A percentile compares a stretch with the other conserved stretches of the same genome.
These are phyloP conservation scores for Alviniconcha strummeri DNA, from an alignment of 2,888 invertebrate species.

Conservation along the genomic window DNA sequence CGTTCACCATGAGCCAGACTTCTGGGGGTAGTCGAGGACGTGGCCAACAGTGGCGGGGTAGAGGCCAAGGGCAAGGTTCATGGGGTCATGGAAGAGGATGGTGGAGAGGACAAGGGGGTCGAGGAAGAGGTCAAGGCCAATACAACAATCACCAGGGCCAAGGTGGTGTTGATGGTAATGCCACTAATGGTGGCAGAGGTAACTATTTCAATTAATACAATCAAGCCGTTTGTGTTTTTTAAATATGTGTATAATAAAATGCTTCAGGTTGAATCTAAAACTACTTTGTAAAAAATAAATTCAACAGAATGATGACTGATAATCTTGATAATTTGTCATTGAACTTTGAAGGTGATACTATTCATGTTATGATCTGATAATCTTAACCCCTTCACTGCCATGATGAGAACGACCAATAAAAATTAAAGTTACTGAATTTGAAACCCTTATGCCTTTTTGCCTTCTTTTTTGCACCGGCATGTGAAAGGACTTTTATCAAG, in stretches of 20 bases:
- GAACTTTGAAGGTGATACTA: not conserved
- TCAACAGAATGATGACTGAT: not conserved
- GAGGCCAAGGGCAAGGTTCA: constrained; percentile 48
- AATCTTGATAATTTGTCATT: not conserved
- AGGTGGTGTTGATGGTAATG: constrained; percentile 9
- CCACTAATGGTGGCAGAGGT: not conserved
- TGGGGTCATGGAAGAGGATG: constrained; percentile 39
- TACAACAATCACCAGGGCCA: constrained; percentile 8
- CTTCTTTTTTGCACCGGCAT: no score
- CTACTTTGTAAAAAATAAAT: not conserved
- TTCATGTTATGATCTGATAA: not conserved
- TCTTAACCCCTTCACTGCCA: not conserved
- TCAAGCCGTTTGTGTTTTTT: not conserved
- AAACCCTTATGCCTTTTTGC: no score
- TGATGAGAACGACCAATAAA: no score
- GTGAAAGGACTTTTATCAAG: no score
- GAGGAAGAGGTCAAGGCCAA: constrained; percentile 26
- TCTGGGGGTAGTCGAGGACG: constrained; percentile 18
- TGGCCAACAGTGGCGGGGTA: constrained; percentile 46
- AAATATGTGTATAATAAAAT: no score
- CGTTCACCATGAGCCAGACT: not conserved
- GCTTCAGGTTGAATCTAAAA: no score
- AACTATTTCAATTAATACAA: not conserved
- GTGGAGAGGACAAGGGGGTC: constrained; percentile 25
- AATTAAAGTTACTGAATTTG: no score